Evolutionary conservation across 1,140 invertebrate species (phyloP), one percentile per base, ranked within the genome.

Genomic region (Panagrolaimus sp.): DNA sequence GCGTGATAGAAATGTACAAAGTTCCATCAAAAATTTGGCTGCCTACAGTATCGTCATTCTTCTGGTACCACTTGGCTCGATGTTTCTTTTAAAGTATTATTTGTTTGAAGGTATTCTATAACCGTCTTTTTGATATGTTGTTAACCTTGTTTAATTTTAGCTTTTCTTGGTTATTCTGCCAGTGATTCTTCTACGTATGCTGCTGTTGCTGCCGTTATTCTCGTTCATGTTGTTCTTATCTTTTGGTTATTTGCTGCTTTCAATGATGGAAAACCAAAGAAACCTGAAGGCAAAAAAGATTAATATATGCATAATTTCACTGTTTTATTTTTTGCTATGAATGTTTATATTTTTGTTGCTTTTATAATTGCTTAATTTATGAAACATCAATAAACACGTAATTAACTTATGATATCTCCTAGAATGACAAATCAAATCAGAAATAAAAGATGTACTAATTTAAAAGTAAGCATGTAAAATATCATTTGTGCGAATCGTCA

Each of bases 181-280:
- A 66, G 64, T 27, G 64, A 77, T 43, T 77, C 74, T 20, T 78
- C 78, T 76, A 68, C 61, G 25, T 74, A 69, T 57, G 67, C 74
- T 25, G 74, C 73, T 9, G 53, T 74, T 46, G 67, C 45, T 38
- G 74, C 74, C 14, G 75, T 75, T 46, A 46, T 75, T 43, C 38
- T 78, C n/a, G 74, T 75, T 9, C 74, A 75, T 57, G 44, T 75
- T 25, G 68, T 75, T 62, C 62, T 75, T 13, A 47, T 65, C 14
- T 62, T 78, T 43, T 75, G 74, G 74, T 65, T 75, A 27, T 16
- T 64, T 25, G 57, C 62, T 43, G 72, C 74, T 0, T 69, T 65
- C 27, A 53, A 74, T 16, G 74, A 74, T 14, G 72, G 66, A 20
- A 14, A 27, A 8, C 11, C 27, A 16, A 23, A 64, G 27, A 68